Evolutionary conservation across 1,140 invertebrate genomes (phyloP).

Genomic region (Mya arenaria): DNA sequence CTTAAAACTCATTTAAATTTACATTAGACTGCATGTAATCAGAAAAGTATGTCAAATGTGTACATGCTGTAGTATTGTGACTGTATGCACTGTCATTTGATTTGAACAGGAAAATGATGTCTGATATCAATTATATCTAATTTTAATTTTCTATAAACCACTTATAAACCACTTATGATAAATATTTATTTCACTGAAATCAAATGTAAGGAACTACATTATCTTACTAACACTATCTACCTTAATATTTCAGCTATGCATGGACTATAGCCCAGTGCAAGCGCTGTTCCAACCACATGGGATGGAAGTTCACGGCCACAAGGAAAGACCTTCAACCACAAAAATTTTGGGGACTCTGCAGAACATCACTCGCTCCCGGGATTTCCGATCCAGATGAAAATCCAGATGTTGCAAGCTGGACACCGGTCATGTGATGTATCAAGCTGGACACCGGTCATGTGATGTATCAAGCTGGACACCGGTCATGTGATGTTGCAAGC

Average conservation of each 20-base stretch:
- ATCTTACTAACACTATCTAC: not conserved
- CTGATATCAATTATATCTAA: no score
- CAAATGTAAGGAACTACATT: not conserved
- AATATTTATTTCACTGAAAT: no score
- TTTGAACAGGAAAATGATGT: no score
- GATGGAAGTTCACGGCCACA: conserved; percentile 89
- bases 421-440: conserved; percentile 58
- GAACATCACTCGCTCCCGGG: conserved; percentile 79
- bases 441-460: not conserved
- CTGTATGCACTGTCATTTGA: no score
- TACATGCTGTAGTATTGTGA: no score
- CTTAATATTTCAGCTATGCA: conserved; percentile 86
- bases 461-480: not conserved
- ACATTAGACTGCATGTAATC: no score
- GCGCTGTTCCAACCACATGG: conserved; percentile 87
- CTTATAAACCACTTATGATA: no score
- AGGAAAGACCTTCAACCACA: conserved; percentile 85
- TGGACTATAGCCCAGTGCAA: conserved; percentile 90
- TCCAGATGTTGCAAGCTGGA: conserved; percentile 48
- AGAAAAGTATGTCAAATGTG: no score
- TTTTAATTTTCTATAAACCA: no score
- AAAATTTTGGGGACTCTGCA: conserved; percentile 88
- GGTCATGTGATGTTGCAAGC: not conserved
- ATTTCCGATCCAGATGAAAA: conserved; percentile 63
- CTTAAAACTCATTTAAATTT: no score